These are phyloP conservation scores for Tetramorium parvispinum DNA, from an alignment of 1,140 invertebrate genomes.

Conservation along the genomic window DNA sequence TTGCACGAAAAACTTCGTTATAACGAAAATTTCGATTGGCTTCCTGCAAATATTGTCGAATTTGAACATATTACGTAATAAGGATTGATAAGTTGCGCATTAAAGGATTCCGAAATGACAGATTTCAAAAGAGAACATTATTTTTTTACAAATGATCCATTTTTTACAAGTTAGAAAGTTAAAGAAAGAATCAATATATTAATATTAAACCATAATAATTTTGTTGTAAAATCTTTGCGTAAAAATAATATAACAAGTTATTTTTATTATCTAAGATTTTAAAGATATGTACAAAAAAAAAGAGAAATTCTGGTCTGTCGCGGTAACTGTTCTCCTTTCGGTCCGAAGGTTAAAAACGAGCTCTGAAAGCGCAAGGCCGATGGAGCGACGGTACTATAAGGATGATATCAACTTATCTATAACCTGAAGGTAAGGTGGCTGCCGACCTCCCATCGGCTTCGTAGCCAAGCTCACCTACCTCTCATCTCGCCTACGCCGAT, in stretches of 20 bases:
- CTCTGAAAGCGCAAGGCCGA: conserved; percentile 56
- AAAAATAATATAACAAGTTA: conserved; percentile 18
- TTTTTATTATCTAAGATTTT: neutral
- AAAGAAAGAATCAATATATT: neutral
- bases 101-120: neutral
- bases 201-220: neutral
- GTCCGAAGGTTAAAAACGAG: conserved; percentile 56
- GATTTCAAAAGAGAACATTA: neutral
- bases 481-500: conserved; percentile 70
- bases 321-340: conserved; percentile 37
- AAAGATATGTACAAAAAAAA: neutral
- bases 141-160: neutral
- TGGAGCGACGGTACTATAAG: conserved; percentile 51
- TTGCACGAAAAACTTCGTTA: conserved; percentile 36
- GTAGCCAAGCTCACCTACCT: conserved; percentile 55
- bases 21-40: conserved; percentile 37
- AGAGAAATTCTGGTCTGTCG: conserved; percentile 1
- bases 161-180: neutral
- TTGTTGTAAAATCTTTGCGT: neutral
- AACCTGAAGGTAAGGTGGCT: conserved; percentile 58
- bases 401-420: conserved; percentile 70
- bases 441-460: conserved; percentile 37
- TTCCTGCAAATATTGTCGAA: neutral
- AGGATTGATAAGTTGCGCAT: neutral
- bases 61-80: neutral